Percentiles rank a stretch among this genome's conserved stretches.
phyloP scores from a whole-genome alignment of 2,888 invertebrate genomes.

The Deilephila elpenor region DNA sequence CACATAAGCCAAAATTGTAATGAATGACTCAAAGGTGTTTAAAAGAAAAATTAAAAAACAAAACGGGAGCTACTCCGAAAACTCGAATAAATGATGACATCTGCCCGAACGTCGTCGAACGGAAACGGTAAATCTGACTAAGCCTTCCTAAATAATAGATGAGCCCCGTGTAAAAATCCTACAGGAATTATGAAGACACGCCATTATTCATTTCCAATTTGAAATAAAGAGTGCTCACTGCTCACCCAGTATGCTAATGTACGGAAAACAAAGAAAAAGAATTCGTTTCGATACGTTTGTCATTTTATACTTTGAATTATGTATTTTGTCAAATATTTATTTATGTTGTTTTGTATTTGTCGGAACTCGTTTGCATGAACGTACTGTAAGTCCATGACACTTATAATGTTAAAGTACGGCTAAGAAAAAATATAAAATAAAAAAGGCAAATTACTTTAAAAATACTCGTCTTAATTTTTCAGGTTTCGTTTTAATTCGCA shows the following conservation, averaged over 20 bases:
- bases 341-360: too few species aligned
- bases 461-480: too few species aligned
- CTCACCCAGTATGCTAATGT: conserved; percentile 50
- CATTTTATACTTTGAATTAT: conserved; percentile 31
- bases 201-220: conserved; percentile 69
- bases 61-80: conserved; percentile 41
- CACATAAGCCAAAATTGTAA: conserved; percentile 1
- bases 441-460: too few species aligned
- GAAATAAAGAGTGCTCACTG: conserved; percentile 53
- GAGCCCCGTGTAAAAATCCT: conserved; percentile 58
- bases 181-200: conserved; percentile 70
- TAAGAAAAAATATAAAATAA: too few species aligned
- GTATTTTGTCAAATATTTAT: not conserved
- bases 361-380: not conserved
- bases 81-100: conserved; percentile 46
- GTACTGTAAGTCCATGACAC: too few species aligned
- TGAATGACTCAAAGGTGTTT: not conserved
- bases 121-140: conserved; percentile 67
- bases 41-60: conserved; percentile 33
- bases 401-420: too few species aligned
- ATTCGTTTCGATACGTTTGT: conserved; percentile 38
- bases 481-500: too few species aligned
- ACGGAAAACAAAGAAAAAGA: conserved; percentile 47
- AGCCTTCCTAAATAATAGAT: conserved; percentile 77
- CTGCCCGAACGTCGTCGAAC: conserved; percentile 38